phyloP scores from a whole-genome alignment of 2,797 vertebrate genomes.

The Chiropotes sagulatus region DNA sequence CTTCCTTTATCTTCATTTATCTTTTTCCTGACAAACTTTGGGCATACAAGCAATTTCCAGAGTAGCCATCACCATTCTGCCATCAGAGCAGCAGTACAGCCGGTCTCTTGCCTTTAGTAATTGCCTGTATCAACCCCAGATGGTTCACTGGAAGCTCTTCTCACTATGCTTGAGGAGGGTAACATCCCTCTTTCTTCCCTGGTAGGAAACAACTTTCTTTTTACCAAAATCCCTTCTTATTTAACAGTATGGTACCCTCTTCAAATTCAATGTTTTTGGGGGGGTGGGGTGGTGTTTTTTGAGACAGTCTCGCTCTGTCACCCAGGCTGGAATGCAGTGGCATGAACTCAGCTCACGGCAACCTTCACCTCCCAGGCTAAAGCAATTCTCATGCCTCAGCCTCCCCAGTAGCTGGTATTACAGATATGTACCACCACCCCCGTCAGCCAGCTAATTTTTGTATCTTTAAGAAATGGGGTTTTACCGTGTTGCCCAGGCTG shows the following conservation, averaged over 20 bases:
- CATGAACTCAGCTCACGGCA: neutral
- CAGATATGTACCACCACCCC: neutral
- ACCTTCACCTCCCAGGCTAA: neutral
- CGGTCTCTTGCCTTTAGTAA: neutral
- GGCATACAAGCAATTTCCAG: neutral
- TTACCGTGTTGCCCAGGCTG: neutral
- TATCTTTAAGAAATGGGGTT: neutral
- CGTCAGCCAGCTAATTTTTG: neutral
- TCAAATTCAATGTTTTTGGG: no score
- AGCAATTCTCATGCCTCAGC: neutral
- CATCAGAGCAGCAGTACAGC: neutral
- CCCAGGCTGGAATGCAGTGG: neutral
- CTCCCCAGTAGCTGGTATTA: neutral
- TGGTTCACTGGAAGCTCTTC: neutral
- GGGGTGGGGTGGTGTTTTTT: no score
- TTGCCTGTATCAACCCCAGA: neutral
- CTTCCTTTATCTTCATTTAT: neutral
- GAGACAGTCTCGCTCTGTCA: neutral
- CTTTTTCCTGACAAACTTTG: neutral
- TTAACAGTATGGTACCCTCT: neutral
- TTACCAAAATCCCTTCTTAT: neutral
- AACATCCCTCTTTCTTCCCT: neutral
- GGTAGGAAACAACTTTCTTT: neutral
- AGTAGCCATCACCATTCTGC: no score
- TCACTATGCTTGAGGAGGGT: neutral